phyloP scores from a whole-genome alignment of 2,113 vertebrate species.

The Prochilodus magdalenae region DNA sequence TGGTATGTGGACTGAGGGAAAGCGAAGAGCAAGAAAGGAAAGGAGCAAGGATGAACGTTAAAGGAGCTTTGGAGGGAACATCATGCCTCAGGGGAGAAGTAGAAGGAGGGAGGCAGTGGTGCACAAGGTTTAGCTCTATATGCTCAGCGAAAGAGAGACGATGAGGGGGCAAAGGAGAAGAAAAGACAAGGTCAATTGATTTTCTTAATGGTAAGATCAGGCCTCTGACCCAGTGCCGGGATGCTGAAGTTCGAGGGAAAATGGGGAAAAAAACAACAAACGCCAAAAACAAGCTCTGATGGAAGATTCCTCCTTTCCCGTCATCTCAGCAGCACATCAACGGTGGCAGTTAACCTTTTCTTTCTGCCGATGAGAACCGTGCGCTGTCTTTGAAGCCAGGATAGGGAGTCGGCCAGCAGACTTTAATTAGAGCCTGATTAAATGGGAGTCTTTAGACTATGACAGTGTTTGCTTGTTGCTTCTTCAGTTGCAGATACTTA shows the following conservation, averaged over 20 bases:
- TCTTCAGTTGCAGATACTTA: slow-evolving; percentile 44
- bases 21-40: neutral
- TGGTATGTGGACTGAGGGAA: neutral
- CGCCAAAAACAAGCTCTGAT: slow-evolving; percentile 2
- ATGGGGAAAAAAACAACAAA: neutral
- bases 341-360: slow-evolving; percentile 45
- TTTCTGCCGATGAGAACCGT: neutral
- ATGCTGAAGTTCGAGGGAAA: neutral
- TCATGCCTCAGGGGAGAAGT: neutral
- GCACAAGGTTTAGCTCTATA: neutral
- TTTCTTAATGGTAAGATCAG: slow-evolving; percentile 44
- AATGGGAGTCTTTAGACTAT: slow-evolving; percentile 44
- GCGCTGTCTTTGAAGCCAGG: slow-evolving; percentile 27
- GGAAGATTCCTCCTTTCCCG: neutral
- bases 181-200: slow-evolving; percentile 35
- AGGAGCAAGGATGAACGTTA: neutral
- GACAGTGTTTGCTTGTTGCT: slow-evolving; percentile 42
- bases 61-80: slow-evolving; percentile 10
- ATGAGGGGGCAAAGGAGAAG: slow-evolving; percentile 9
- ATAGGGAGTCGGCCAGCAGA: neutral
- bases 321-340: slow-evolving; percentile 28
- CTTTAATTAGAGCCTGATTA: slow-evolving; percentile 53
- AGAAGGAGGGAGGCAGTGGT: neutral
- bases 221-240: slow-evolving; percentile 16
- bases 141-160: slow-evolving; percentile 28